phyloP scores from a whole-genome alignment of 2,888 invertebrate species.

The Crepidodera aurea region DNA sequence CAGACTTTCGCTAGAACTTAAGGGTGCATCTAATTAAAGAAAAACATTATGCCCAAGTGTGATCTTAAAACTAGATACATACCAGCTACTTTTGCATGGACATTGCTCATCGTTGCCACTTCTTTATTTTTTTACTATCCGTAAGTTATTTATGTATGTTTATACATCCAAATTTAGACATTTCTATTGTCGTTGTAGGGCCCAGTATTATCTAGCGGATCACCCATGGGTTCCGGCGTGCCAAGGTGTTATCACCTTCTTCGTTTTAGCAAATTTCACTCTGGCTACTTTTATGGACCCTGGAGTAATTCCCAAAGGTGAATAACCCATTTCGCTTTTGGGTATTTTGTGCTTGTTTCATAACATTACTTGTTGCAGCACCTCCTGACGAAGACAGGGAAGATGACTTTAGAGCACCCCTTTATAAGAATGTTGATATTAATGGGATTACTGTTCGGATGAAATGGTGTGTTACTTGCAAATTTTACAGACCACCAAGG shows the following conservation, averaged over 20 bases:
- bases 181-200: constrained; percentile 66
- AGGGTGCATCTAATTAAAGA: constrained; percentile 49
- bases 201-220: constrained; percentile 82
- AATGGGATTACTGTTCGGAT: constrained; percentile 98
- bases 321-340: constrained; percentile 18
- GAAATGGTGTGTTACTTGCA: constrained; percentile 99
- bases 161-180: constrained; percentile 48
- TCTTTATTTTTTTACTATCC: constrained; percentile 96
- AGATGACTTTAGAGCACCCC: constrained; percentile 95
- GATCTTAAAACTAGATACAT: constrained; percentile 95
- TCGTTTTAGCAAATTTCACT: constrained; percentile 98
- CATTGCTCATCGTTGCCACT: constrained; percentile 90
- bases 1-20: constrained; percentile 54
- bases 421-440: constrained; percentile 97
- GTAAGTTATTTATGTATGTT: constrained; percentile 74
- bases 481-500: constrained; percentile 98
- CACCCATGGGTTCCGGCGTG: constrained; percentile 92
- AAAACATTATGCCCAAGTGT: constrained; percentile 89
- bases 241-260: constrained; percentile 94
- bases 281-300: constrained; percentile 99
- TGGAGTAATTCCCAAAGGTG: constrained; percentile 97
- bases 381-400: constrained; percentile 96
- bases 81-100: constrained; percentile 99
- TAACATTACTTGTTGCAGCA: constrained; percentile 66
- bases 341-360: neutral